phyloP scores from a whole-genome alignment of 2,113 vertebrate genomes.

The Ctenomys sociabilis region DNA sequence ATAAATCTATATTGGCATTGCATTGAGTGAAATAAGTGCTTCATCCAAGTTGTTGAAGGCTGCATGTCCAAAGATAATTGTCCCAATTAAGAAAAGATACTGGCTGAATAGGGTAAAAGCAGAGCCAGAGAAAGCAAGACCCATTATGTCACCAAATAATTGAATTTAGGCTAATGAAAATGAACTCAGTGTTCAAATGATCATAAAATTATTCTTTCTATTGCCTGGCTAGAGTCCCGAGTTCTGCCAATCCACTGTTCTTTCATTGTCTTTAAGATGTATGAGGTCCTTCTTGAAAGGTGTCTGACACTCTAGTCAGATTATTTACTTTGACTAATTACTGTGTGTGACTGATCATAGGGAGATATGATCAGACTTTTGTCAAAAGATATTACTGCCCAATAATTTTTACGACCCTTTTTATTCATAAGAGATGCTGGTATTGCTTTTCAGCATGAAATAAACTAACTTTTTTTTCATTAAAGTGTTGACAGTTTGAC shows the following conservation, averaged over 20 bases:
- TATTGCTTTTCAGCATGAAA: slow-evolving; percentile 64
- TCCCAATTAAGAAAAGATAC: not conserved
- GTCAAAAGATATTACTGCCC: slow-evolving; percentile 35
- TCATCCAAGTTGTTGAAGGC: not conserved
- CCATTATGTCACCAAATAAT: slow-evolving; percentile 17
- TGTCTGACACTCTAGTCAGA: not conserved
- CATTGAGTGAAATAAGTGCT: slow-evolving; percentile 40
- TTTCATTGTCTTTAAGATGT: not conserved
- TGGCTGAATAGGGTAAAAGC: slow-evolving; percentile 8
- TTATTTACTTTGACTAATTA: not conserved
- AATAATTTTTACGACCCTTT: slow-evolving; percentile 53
- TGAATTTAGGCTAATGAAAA: slow-evolving; percentile 34
- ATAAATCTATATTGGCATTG: not conserved
- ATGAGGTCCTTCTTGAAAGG: slow-evolving; percentile 10
- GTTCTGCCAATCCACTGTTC: not conserved
- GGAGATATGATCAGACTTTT: slow-evolving; percentile 44
- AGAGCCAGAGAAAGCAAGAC: not conserved
- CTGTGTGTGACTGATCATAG: slow-evolving; percentile 2
- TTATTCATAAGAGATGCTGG: slow-evolving; percentile 38
- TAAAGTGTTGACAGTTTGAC: slow-evolving; percentile 62
- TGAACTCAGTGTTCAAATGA: slow-evolving; percentile 13
- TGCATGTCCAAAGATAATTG: not conserved
- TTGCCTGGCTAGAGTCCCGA: slow-evolving; percentile 14
- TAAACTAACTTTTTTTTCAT: slow-evolving; percentile 68
- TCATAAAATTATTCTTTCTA: slow-evolving; percentile 35